Conservation (phyloP, 2,888 invertebrate genomes). For the Melanargia galathea region DNA sequence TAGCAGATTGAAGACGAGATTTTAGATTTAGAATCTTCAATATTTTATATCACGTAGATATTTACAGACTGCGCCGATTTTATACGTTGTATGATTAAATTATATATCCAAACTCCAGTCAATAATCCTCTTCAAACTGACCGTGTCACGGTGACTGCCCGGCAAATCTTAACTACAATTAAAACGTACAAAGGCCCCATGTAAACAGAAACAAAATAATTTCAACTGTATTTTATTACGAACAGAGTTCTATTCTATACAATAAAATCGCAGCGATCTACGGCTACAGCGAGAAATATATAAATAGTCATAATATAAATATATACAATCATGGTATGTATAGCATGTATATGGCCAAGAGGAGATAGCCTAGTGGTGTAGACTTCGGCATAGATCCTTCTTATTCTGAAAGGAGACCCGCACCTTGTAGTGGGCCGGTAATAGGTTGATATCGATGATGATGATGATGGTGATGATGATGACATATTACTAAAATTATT, state of each 20-base stretch:
- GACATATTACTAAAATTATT: no score
- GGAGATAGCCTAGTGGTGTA: no score
- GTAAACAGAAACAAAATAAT: conserved; percentile 40
- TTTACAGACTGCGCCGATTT: not conserved
- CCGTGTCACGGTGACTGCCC: conserved; percentile 58
- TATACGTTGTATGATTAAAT: conserved; percentile 62
- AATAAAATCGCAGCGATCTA: no score
- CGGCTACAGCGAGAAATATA: no score
- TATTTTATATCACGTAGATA: not conserved
- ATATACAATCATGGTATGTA: no score
- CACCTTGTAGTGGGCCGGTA: no score
- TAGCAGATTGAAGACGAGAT: not conserved
- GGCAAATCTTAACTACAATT: conserved; percentile 55
- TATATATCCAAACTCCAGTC: conserved; percentile 50
- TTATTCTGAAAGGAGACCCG: no score
- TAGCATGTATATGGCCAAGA: no score
- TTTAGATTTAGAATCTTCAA: not conserved
- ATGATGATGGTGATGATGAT: no score
- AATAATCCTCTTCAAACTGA: conserved; percentile 53
- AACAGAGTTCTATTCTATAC: conserved; percentile 6
- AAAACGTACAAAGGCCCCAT: conserved; percentile 49
- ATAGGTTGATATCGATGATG: no score
- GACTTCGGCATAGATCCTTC: no score
- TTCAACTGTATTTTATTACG: conserved; percentile 11
- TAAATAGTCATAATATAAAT: no score